Conservation (phyloP, 1,140 invertebrate species). For the Hirudo medicinalis region DNA sequence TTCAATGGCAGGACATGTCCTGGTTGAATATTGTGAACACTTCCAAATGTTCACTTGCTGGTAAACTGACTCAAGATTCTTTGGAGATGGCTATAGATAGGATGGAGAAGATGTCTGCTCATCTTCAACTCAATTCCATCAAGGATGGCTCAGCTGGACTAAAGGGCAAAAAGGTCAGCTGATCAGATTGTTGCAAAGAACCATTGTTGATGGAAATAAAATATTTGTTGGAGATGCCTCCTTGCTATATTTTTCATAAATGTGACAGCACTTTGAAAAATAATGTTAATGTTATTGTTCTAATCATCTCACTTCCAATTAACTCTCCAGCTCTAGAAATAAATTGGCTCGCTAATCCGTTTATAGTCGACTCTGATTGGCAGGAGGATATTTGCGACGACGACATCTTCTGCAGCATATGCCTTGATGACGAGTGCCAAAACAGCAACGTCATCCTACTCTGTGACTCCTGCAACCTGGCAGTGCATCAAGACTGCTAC, state of each 20-base stretch:
- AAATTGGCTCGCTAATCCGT: neutral
- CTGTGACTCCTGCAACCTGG: constrained; percentile 98
- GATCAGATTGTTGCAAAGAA: constrained; percentile 47
- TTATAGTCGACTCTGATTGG: too few relatives aligned
- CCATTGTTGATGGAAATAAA: too few relatives aligned
- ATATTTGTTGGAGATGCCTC: too few relatives aligned
- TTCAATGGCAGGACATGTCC: constrained; percentile 54
- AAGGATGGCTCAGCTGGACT: neutral
- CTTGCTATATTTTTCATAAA: too few relatives aligned
- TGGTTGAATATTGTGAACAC: constrained; percentile 70
- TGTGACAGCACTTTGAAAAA: too few relatives aligned
- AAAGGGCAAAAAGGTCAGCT: constrained; percentile 33
- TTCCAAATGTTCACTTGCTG: neutral
- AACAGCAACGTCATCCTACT: constrained; percentile 91
- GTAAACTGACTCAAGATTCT: constrained; percentile 47
- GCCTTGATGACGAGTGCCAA: constrained; percentile 77
- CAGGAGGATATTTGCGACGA: constrained; percentile 69
- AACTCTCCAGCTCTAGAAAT: too few relatives aligned
- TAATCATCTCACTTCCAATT: too few relatives aligned
- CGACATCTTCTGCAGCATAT: constrained; percentile 92
- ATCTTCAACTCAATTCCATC: constrained; percentile 3
- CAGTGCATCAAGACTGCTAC: constrained; percentile 97
- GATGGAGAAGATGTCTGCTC: constrained; percentile 76
- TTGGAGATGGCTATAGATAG: constrained; percentile 90
- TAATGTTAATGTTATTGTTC: too few relatives aligned